Evolutionary conservation across 53 echinoderm and acorn worm genomes (phyloP), one percentile per base, ranked within the genome.

Genomic region (Patiria pectinifera): DNA sequence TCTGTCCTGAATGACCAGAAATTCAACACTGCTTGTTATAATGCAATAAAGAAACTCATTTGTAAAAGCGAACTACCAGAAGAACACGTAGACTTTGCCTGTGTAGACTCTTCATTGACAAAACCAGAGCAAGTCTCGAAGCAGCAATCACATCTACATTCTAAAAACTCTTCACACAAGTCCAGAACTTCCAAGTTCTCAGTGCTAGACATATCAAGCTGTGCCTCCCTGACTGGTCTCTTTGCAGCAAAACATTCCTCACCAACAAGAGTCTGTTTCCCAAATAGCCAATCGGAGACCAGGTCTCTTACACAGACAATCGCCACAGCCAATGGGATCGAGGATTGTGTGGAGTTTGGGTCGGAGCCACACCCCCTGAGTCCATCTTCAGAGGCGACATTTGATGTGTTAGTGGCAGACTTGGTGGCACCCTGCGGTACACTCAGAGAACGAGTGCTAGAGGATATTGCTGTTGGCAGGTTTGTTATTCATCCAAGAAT

Each of bases 381-480:
- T 59, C 93, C 93, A 11, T 71, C 81, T 62, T 87, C 88, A 10
- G 69, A 78, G 59, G 78, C 69, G 92, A 22, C 44, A 46, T 91
- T 92, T 89, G 93, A 96, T 83, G 62, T 92, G 60, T 78, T 96
- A 24, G 86, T 96, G 61, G 72, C 85, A 14, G 96, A 95, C 89
- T 60, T 92, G 79, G 93, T 96, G 2, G 93, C 95, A 9, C 76
- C 91, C 3, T 71, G 85, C n/a, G 95, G 96, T 25, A 58, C 60
- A 5, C 15, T 94, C 16, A 85, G 81, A 59, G 91, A 94, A 45
- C 78, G 86, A 24, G 89, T 94, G 25, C 82, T 95, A 48, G 91
- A 94, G 46, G 91, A 94, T 48, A 92, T 94, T 44, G 95, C 95
- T 59, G 89, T 95, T 9, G 94, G 87, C 19, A 94, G 94, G 94